phyloP scores from a whole-genome alignment of 2,888 invertebrate species.

The Gymnosoma rotundatum region DNA sequence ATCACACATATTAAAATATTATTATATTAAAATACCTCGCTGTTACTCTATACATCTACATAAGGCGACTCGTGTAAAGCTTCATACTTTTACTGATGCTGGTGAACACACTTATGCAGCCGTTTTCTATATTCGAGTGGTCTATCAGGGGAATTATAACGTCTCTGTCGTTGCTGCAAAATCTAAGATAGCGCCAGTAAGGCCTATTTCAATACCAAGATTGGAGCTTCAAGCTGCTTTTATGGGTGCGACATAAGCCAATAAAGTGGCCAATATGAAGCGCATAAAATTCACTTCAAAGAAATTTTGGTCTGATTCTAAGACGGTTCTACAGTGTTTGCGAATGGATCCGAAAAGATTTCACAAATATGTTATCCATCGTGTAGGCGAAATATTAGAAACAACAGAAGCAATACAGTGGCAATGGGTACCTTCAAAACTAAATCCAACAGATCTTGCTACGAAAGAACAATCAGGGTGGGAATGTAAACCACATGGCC shows the following conservation, averaged over 20 bases:
- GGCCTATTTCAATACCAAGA: conserved; percentile 61
- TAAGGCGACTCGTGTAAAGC: conserved; percentile 27
- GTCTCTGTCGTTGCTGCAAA: conserved; percentile 46
- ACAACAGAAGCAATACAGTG: conserved; percentile 49
- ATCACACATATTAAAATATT: no score
- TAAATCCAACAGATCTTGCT: conserved; percentile 58
- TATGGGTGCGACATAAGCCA: conserved; percentile 37
- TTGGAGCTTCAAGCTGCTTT: conserved; percentile 65
- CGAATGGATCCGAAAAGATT: conserved; percentile 1
- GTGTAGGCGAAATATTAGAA: conserved; percentile 66
- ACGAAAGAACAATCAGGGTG: conserved; percentile 20
- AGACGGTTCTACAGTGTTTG: background rate
- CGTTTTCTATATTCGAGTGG: conserved; percentile 48
- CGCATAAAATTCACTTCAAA: conserved; percentile 16
- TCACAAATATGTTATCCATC: conserved; percentile 38
- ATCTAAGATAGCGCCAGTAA: conserved; percentile 59
- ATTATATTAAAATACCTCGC: conserved; percentile 55
- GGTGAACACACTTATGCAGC: conserved; percentile 61
- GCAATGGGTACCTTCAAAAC: conserved; percentile 64
- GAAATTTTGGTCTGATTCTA: background rate
- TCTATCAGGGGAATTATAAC: background rate
- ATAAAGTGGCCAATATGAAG: conserved; percentile 13
- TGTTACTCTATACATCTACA: conserved; percentile 39
- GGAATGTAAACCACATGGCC: conserved; percentile 35
- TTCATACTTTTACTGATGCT: conserved; percentile 59